Evolutionary conservation across 2,797 vertebrate species (phyloP).

Genomic region (Ciconia nigra): DNA sequence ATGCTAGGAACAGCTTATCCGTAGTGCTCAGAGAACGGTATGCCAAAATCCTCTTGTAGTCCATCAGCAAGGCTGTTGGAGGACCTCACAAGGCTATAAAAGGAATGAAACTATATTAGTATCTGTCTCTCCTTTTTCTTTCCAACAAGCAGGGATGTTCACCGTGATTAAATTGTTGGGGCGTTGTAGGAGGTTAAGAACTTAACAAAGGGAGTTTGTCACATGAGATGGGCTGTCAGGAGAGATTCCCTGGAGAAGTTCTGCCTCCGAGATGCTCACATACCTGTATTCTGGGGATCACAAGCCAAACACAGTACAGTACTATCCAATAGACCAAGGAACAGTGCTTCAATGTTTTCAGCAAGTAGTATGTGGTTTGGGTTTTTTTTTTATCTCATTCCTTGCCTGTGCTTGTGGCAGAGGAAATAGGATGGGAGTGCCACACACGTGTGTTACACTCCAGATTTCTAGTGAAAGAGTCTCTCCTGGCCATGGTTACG

Average conservation of each 20-base stretch:
- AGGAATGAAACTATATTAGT: neutral
- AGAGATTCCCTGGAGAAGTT: neutral
- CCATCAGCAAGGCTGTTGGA: neutral
- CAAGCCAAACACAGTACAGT: neutral
- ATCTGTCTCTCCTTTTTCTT: neutral
- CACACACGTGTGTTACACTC: rapidly evolving
- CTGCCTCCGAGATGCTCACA: neutral
- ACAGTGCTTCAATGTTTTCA: neutral
- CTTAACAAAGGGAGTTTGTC: neutral
- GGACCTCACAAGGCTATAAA: neutral
- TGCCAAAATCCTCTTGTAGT: neutral
- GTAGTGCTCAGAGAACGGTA: neutral
- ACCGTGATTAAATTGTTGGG: neutral
- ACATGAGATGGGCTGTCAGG: neutral
- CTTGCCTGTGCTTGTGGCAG: neutral
- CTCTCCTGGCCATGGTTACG: neutral
- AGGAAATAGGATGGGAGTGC: neutral
- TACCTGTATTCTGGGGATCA: neutral
- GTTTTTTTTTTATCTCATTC: neutral
- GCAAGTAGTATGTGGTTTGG: neutral
- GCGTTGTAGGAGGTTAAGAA: neutral
- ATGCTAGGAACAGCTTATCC: conserved; percentile 24
- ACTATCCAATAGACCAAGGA: neutral
- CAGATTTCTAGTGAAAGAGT: neutral
- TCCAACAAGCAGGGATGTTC: neutral